Evolutionary conservation across 2,888 invertebrate genomes (phyloP).

Genomic region (Drosophila demipolita): DNA sequence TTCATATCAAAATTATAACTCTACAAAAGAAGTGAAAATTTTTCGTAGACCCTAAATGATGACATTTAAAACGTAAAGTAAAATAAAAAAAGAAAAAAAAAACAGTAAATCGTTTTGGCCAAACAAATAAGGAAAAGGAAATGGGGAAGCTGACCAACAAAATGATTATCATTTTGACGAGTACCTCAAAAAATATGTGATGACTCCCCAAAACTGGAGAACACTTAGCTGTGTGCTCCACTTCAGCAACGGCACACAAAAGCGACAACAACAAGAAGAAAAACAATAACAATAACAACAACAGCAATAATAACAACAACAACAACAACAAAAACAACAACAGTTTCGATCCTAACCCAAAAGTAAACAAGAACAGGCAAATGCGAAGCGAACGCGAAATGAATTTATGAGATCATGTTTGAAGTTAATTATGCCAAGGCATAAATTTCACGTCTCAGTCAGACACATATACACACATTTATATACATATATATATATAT

Average conservation of each 20-base stretch:
- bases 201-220: constrained; percentile 45
- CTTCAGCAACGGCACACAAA: constrained; percentile 43
- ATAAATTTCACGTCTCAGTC: constrained; percentile 66
- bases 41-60: neutral
- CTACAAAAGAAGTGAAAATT: neutral
- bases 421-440: constrained; percentile 81
- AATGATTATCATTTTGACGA: neutral
- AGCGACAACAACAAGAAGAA: constrained; percentile 13
- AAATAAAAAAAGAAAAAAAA: neutral
- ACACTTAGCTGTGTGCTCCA: constrained; percentile 69
- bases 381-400: constrained; percentile 68
- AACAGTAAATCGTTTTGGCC: neutral
- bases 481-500: constrained; percentile 1
- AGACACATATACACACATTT: constrained; percentile 28
- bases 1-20: neutral
- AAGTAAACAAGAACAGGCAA: constrained; percentile 67
- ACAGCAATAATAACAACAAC: constrained; percentile 10
- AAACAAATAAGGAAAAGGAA: neutral
- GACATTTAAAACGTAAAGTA: neutral
- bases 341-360: constrained; percentile 46
- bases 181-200: neutral
- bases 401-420: constrained; percentile 82
- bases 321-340: constrained; percentile 14
- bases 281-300: constrained; percentile 17
- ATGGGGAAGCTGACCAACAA: constrained; percentile 8